These are phyloP conservation scores for Chloroclystis v-ata DNA, from an alignment of 2,888 invertebrate species.

Conservation along the genomic window DNA sequence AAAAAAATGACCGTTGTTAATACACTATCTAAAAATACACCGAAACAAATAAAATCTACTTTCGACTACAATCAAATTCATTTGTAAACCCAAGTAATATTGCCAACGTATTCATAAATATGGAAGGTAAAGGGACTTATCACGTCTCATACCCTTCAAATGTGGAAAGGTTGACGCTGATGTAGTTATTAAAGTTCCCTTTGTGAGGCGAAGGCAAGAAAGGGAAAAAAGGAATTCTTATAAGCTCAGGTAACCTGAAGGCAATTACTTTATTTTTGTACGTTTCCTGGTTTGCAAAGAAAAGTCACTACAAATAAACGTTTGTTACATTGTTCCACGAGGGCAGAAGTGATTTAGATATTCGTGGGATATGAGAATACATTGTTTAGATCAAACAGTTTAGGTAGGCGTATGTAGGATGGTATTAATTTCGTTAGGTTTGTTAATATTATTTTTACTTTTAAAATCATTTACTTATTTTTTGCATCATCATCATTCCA, in stretches of 20 bases:
- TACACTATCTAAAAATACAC: too few relatives aligned
- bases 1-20: too few relatives aligned
- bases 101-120: conserved; percentile 19
- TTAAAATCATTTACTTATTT: too few relatives aligned
- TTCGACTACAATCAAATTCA: neutral
- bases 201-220: neutral
- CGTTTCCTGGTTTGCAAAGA: neutral
- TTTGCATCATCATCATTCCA: too few relatives aligned
- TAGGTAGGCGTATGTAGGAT: too few relatives aligned
- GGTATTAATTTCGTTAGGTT: too few relatives aligned
- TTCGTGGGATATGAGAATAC: too few relatives aligned
- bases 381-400: too few relatives aligned
- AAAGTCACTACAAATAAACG: neutral
- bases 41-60: neutral
- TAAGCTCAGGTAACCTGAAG: neutral
- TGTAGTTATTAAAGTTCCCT: conserved; percentile 4
- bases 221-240: neutral
- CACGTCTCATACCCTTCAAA: conserved; percentile 5
- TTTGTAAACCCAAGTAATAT: conserved; percentile 1
- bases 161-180: conserved; percentile 3
- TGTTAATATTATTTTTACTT: too few relatives aligned
- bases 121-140: conserved; percentile 6
- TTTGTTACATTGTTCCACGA: neutral
- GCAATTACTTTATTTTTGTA: conserved; percentile 1
- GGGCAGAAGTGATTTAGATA: too few relatives aligned